A percentile compares a stretch with the other conserved stretches of the same genome.
Conservation (phyloP, 2,113 vertebrate genomes). For the Poeciliopsis turrubarensis region DNA sequence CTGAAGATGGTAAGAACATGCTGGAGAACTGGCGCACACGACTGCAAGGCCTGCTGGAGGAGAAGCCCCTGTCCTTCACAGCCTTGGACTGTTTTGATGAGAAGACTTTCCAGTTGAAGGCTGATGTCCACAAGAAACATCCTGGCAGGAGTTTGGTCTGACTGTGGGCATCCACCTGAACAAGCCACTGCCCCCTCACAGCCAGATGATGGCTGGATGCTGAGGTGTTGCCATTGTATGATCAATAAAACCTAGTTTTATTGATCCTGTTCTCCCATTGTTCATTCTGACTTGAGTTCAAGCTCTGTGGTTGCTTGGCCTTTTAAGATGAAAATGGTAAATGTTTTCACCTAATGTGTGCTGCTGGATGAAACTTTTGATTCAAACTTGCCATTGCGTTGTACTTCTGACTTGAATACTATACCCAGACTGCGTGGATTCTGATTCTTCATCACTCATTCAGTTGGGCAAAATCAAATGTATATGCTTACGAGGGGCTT, state of each 20-base stretch:
- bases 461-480: neutral
- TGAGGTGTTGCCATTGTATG: neutral
- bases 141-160: conserved; percentile 72
- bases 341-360: too few species aligned
- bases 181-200: conserved; percentile 78
- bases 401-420: too few species aligned
- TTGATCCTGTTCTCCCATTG: too few species aligned
- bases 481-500: conserved; percentile 5
- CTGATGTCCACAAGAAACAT: conserved; percentile 69
- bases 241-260: conserved; percentile 4
- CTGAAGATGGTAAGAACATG: conserved; percentile 63
- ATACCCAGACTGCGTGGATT: too few species aligned
- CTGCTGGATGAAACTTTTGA: too few species aligned
- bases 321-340: too few species aligned
- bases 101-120: conserved; percentile 77
- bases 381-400: too few species aligned
- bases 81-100: conserved; percentile 78
- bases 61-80: conserved; percentile 65
- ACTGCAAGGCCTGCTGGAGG: conserved; percentile 57
- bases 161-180: conserved; percentile 79
- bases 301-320: too few species aligned
- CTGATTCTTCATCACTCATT: too few species aligned
- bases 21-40: conserved; percentile 61
- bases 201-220: conserved; percentile 70
- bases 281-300: neutral